Conservation (phyloP, 2,797 vertebrate species). For the Fundulus diaphanus region DNA sequence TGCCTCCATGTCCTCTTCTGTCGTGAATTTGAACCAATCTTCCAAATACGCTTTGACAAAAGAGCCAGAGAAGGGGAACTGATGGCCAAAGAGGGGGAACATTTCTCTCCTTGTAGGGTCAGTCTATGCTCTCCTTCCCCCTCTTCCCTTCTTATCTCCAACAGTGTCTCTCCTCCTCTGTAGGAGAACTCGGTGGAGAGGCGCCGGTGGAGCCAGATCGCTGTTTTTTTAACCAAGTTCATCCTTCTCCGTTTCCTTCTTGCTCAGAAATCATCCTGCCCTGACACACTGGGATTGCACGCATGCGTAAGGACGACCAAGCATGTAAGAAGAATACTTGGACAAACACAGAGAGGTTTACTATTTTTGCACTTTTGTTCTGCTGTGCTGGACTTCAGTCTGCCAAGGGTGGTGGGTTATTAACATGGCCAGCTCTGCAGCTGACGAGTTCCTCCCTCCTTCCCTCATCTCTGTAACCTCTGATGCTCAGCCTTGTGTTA, state of each 20-base stretch:
- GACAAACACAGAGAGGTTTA: constrained; percentile 24
- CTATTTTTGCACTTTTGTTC: constrained; percentile 34
- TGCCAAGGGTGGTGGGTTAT: constrained; percentile 60
- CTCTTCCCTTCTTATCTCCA: constrained; percentile 44
- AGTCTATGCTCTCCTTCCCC: constrained; percentile 40
- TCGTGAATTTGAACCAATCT: constrained; percentile 51
- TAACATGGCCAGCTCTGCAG: constrained; percentile 58
- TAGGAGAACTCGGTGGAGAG: constrained; percentile 57
- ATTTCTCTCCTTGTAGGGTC: constrained; percentile 73
- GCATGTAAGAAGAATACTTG: constrained; percentile 22
- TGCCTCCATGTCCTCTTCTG: constrained; percentile 22
- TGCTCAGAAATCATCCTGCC: constrained; percentile 57
- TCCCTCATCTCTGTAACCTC: constrained; percentile 16
- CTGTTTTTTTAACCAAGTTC: constrained; percentile 80
- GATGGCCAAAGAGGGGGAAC: constrained; percentile 52
- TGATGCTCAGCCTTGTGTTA: constrained; percentile 68
- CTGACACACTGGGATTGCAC: constrained; percentile 49
- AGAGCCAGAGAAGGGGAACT: constrained; percentile 40
- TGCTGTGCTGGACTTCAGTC: constrained; percentile 46
- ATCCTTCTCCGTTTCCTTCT: constrained; percentile 66
- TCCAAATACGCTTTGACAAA: constrained; percentile 44
- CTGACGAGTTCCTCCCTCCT: constrained; percentile 20
- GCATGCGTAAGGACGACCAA: constrained; percentile 40
- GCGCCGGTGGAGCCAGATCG: constrained; percentile 63
- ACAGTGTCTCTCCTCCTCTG: constrained; percentile 48